These are phyloP conservation scores for Pseudopipra pipra DNA, from an alignment of 2,113 vertebrate genomes.

Conservation along the genomic window DNA sequence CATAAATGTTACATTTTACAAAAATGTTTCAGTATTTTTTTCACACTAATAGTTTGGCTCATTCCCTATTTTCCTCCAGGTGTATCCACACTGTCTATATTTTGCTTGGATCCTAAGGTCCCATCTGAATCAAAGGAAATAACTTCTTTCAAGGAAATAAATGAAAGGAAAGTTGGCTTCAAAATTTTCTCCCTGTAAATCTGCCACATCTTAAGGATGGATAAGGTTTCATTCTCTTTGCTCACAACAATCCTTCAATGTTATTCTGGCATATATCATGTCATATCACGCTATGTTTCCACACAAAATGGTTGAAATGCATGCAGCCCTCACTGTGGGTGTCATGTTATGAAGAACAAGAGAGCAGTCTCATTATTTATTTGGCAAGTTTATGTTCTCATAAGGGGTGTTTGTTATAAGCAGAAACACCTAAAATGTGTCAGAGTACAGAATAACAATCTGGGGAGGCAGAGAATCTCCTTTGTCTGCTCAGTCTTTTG, in stretches of 20 bases:
- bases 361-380: background rate
- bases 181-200: background rate
- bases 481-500: background rate
- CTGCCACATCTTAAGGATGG: background rate
- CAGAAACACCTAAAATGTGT: background rate
- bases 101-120: background rate
- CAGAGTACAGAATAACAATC: background rate
- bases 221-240: background rate
- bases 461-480: background rate
- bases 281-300: background rate
- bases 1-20: background rate
- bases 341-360: background rate
- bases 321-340: background rate
- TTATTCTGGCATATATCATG: background rate
- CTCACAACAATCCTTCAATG: background rate
- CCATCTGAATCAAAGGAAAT: background rate
- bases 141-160: background rate
- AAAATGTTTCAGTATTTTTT: background rate
- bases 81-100: background rate
- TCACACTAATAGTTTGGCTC: background rate
- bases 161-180: background rate
- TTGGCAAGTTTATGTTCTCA: background rate
- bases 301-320: background rate
- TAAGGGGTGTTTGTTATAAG: background rate
- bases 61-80: background rate